Evolutionary conservation across 1,140 invertebrate species (phyloP), one percentile per base, ranked within the genome.

Genomic region (Diorhabda elongata): DNA sequence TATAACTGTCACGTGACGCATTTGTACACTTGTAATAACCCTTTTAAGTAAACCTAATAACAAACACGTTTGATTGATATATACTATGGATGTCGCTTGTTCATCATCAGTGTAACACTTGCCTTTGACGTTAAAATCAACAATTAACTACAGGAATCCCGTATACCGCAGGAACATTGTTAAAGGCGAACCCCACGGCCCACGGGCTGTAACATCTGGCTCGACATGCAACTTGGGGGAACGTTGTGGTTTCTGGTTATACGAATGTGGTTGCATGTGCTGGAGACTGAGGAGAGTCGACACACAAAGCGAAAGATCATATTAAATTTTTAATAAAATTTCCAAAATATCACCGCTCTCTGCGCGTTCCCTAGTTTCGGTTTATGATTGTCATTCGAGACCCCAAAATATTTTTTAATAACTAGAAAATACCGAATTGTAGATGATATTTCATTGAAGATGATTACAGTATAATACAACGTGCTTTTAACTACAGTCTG

Each of bases 301-400:
- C 47, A 52, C 47, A 52, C 47, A 52, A n/a, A 52, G 47, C 6
- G 47, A 52, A 52, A n/a, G 47, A 52, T 52, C 47, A 52, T 52
- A 52, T 52, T 52, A 52, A 52, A 52, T 52, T 52, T 52, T 52
- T 52, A 52, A 52, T 52, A 52, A 52, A 52, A 52, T 52, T 52
- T 52, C 47, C 47, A 52, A 52, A 52, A 52, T 52, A 52, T 52
- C 3, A 52, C 47, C 26, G 26, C 26, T 26, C 26, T 6, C 47
- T 52, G 6, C n/a, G 47, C n/a, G 47, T 52, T 52, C 47, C 47
- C 47, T 6, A 6, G n/a, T 6, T 52, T 52, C 47, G 47, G 6
- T 52, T 52, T 52, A 52, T 52, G 47, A 52, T 52, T 52, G 47
- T 52, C 6, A 52, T 52, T 52, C 47, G 6, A 52, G 6, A 52